Evolutionary conservation across 2,113 vertebrate species (phyloP).

Genomic region (Lepus timidus): DNA sequence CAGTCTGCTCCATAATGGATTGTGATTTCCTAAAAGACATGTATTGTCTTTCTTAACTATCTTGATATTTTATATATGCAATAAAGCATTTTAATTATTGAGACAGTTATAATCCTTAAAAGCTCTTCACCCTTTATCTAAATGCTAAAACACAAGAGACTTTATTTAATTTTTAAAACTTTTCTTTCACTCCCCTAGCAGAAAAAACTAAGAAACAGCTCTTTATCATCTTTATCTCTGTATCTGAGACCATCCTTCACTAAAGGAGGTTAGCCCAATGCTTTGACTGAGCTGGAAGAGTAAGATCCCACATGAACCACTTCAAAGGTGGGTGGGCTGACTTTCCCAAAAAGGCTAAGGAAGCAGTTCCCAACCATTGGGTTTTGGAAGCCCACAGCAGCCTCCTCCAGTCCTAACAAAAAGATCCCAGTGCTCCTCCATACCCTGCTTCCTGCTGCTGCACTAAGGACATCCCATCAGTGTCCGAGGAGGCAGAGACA

Average conservation of each 20-base stretch:
- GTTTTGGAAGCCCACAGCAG: conserved; percentile 7
- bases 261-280: background rate
- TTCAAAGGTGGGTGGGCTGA: background rate
- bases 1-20: background rate
- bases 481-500: background rate
- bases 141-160: background rate
- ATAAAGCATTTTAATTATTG: background rate
- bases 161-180: background rate
- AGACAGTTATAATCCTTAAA: background rate
- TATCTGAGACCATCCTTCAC: background rate
- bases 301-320: background rate
- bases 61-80: background rate
- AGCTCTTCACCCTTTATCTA: background rate
- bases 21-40: background rate
- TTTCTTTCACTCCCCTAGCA: background rate
- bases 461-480: background rate
- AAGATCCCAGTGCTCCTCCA: background rate
- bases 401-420: background rate
- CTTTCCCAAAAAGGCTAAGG: background rate
- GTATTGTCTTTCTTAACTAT: conserved; percentile 33
- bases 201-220: background rate
- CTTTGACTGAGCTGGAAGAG: background rate
- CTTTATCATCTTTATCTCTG: background rate
- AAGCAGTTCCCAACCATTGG: background rate
- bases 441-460: background rate